A percentile compares a stretch with the other conserved stretches of the same genome.
phyloP scores from a whole-genome alignment of 2,797 vertebrate genomes.

The Manis crassicaudata region DNA sequence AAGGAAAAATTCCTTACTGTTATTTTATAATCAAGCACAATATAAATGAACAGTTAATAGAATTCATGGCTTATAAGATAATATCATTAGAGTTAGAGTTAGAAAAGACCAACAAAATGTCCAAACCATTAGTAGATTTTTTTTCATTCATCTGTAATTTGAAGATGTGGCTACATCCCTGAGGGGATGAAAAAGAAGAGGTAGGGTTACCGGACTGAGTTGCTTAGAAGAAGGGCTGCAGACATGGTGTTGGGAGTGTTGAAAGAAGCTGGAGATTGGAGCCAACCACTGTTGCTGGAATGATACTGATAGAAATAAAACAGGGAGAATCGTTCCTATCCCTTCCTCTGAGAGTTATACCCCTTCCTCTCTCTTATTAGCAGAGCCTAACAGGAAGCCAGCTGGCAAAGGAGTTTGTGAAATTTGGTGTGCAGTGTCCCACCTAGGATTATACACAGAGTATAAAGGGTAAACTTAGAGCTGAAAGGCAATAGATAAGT shows the following conservation, averaged over 20 bases:
- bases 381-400: neutral
- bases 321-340: neutral
- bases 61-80: neutral
- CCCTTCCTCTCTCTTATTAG: neutral
- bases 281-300: neutral
- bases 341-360: neutral
- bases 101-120: neutral
- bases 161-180: neutral
- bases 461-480: neutral
- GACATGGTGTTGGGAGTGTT: neutral
- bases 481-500: neutral
- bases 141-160: neutral
- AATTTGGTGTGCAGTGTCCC: neutral
- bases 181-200: neutral
- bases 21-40: slow-evolving; percentile 35
- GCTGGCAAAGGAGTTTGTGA: neutral
- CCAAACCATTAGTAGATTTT: neutral
- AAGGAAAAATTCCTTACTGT: neutral
- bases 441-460: neutral
- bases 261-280: neutral
- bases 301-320: neutral
- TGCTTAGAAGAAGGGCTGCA: neutral
- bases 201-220: neutral
- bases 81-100: neutral
- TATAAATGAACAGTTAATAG: neutral